Conservation (phyloP, 1,140 invertebrate species). For the Drosophila ogumai region DNA sequence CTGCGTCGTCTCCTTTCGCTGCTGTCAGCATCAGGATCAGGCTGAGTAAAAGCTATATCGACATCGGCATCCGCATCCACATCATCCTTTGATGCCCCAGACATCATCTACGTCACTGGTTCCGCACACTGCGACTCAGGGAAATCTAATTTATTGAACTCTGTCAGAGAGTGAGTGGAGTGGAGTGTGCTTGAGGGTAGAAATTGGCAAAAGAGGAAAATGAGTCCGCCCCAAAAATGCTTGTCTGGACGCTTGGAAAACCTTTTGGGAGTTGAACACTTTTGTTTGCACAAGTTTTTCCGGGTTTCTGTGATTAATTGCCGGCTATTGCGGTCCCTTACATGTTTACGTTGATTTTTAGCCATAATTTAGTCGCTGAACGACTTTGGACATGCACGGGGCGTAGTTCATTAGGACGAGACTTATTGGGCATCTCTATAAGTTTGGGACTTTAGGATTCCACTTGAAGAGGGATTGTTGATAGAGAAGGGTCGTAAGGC, state of each 20-base stretch:
- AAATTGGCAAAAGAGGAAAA: constrained; percentile 19
- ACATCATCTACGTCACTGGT: constrained; percentile 71
- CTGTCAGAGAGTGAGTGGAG: constrained; percentile 47
- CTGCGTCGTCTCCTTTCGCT: constrained; percentile 25
- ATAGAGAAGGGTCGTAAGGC: background rate
- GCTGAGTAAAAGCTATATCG: constrained; percentile 9
- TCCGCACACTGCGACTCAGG: constrained; percentile 38
- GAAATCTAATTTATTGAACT: constrained; percentile 77
- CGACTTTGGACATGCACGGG: constrained; percentile 61
- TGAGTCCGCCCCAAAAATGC: constrained; percentile 23
- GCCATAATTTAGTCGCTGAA: constrained; percentile 62
- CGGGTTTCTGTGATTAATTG: constrained; percentile 75
- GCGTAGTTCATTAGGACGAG: constrained; percentile 67
- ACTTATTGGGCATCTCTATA: constrained; percentile 39
- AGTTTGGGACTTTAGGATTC: constrained; percentile 13
- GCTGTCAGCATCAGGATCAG: constrained; percentile 47
- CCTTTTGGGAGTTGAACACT: constrained; percentile 77
- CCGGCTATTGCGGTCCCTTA: constrained; percentile 51
- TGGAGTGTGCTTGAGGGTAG: constrained; percentile 14
- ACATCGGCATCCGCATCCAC: constrained; percentile 14
- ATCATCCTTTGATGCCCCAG: constrained; percentile 67
- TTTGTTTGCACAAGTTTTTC: constrained; percentile 74
- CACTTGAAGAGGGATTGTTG: background rate
- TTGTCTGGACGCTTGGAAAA: constrained; percentile 32
- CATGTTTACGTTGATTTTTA: constrained; percentile 69